Conservation (phyloP, 2,888 invertebrate species). For the Macrosoma leucophasiata region DNA sequence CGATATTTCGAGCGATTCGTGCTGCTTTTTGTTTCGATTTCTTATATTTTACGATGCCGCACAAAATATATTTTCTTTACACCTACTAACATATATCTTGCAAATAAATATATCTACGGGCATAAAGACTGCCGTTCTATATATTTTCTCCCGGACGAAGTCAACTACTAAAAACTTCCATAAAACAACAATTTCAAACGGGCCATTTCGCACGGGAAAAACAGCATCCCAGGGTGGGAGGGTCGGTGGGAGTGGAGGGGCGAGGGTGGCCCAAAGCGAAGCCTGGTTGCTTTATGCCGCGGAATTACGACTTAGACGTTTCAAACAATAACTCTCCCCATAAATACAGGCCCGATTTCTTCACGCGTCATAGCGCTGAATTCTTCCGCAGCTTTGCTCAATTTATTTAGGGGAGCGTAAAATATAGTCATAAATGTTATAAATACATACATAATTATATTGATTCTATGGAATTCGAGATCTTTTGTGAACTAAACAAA, state of each 20-base stretch:
- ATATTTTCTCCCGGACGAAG: constrained; percentile 66
- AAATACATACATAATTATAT: no score
- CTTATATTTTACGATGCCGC: no score
- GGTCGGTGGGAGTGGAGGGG: constrained; percentile 32
- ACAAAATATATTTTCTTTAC: no score
- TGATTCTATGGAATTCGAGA: no score
- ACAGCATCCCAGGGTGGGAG: constrained; percentile 60
- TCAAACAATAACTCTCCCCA: constrained; percentile 73
- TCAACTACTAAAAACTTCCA: constrained; percentile 75
- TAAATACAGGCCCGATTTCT: constrained; percentile 72
- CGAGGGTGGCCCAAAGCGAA: constrained; percentile 59
- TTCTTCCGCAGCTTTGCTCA: no score
- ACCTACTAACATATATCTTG: no score
- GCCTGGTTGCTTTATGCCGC: constrained; percentile 67
- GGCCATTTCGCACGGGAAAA: constrained; percentile 73
- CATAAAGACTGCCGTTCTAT: constrained; percentile 60
- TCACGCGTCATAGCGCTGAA: constrained; percentile 71
- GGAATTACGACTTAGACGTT: constrained; percentile 76
- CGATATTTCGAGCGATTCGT: constrained; percentile 3
- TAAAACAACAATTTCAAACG: constrained; percentile 76
- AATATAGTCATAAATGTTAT: no score
- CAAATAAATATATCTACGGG: constrained; percentile 30
- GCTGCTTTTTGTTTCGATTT: no score
- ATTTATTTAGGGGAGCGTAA: no score
- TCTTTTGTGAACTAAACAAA: no score